phyloP scores from a whole-genome alignment of 2,888 invertebrate species.

The Drosophila koepferae region DNA sequence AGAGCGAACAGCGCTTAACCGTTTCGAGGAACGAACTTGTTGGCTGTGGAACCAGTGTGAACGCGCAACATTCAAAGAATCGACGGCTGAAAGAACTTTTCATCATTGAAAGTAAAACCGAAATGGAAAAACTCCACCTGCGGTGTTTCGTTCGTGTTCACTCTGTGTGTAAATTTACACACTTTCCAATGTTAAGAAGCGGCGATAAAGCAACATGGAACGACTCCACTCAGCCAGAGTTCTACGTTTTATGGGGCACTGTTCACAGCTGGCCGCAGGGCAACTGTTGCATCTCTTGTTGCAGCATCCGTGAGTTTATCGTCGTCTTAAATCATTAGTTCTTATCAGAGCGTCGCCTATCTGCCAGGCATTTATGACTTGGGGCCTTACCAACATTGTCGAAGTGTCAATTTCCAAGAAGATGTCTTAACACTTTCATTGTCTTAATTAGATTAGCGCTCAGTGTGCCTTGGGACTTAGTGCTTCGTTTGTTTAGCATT shows the following conservation, averaged over 20 bases:
- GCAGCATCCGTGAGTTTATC: slow-evolving; percentile 60
- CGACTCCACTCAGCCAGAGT: slow-evolving; percentile 20
- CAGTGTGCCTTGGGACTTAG: slow-evolving; percentile 23
- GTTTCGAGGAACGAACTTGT: slow-evolving; percentile 46
- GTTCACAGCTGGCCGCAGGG: slow-evolving; percentile 38
- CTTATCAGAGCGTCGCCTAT: slow-evolving; percentile 59
- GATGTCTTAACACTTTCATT: slow-evolving; percentile 67
- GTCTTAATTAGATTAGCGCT: slow-evolving; percentile 58
- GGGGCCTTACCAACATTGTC: slow-evolving; percentile 36
- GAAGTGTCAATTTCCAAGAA: slow-evolving; percentile 60
- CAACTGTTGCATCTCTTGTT: slow-evolving; percentile 39
- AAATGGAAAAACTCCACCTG: slow-evolving; percentile 51
- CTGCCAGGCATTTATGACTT: slow-evolving; percentile 43
- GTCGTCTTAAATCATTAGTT: slow-evolving; percentile 55
- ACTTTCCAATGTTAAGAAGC: slow-evolving; percentile 71
- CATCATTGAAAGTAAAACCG: slow-evolving; percentile 69
- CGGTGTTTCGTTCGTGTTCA: slow-evolving; percentile 20
- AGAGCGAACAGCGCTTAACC: slow-evolving; percentile 37
- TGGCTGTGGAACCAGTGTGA: slow-evolving; percentile 38
- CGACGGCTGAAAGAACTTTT: slow-evolving; percentile 39
- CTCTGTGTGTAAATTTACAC: slow-evolving; percentile 72
- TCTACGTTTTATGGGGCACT: slow-evolving; percentile 50
- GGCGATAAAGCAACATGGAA: slow-evolving; percentile 59
- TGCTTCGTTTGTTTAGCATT: not conserved
- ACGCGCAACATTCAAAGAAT: slow-evolving; percentile 16